Evolutionary conservation across 2,888 invertebrate genomes (phyloP), one percentile per base, ranked within the genome.

Genomic region (Sabellastarte sp.): DNA sequence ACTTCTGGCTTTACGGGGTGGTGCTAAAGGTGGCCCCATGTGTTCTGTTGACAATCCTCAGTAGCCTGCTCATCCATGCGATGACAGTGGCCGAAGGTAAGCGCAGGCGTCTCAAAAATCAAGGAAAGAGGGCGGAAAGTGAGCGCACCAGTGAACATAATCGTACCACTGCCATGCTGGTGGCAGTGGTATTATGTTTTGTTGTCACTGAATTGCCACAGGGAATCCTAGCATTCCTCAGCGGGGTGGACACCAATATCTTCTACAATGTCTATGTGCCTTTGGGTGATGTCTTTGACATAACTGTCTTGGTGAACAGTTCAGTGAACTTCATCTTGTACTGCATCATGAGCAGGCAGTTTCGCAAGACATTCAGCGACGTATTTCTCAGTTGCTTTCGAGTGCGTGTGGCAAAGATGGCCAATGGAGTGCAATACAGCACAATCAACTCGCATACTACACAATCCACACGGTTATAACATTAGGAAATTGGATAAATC

Each of bases 291-390:
- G 82, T 94, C 61, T 92, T 95, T 91, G 96, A 96, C 84, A 89
- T 93, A 66, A 84, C 95, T 75, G 95, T 95, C 1, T 87, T 96
- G 64, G 86, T 95, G 76, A 96, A 95, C 85, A 93, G 93, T 5
- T 92, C 94, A 1, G 91, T 95, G 67, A 96, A 95, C 85, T 96
- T 96, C 80, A 90, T 95, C 67, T 87, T 96, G 50, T 96, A 96
- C 83, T 95, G 95, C 79, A 88, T 92, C 61, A 96, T 96, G 96
- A 94, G 93, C 67, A 88, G 92, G 73, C 95, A 95, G 87, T 96
- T 96, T 84, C 88, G 96, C 24, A 76, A 83, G 62, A 86, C 86
- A 1, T 86, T 87, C 71, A 76, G 75, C 63, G 76, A 71, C 60
- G 65, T 81, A 24, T 69, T 74, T 64, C 57, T 63, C 24, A 15